Evolutionary conservation across 2,888 invertebrate genomes (phyloP).

Genomic region (Cryptus viduatorius): DNA sequence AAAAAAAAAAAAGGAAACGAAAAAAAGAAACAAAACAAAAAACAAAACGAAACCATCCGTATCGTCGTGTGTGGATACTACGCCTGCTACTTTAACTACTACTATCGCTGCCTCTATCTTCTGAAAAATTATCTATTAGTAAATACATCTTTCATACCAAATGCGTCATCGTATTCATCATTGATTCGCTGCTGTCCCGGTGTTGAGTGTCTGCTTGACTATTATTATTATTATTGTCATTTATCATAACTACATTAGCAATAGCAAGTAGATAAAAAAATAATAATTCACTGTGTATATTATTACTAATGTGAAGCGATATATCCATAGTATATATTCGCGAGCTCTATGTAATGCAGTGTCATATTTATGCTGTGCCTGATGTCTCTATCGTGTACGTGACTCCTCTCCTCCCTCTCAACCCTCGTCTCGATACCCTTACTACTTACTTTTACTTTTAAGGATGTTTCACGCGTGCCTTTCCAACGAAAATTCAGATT

Average conservation of each 20-base stretch:
- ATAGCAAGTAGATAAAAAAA: slow-evolving; percentile 62
- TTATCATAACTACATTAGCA: slow-evolving; percentile 64
- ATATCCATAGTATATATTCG: slow-evolving; percentile 52
- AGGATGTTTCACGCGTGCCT: not conserved
- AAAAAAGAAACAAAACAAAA: not conserved
- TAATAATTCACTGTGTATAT: slow-evolving; percentile 34
- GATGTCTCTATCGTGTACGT: slow-evolving; percentile 66
- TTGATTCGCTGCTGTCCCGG: slow-evolving; percentile 69
- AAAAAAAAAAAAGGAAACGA: not conserved
- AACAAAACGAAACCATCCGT: slow-evolving; percentile 32
- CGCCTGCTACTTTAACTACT: slow-evolving; percentile 53
- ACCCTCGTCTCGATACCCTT: slow-evolving; percentile 4
- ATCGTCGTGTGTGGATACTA: slow-evolving; percentile 50
- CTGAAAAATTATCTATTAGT: slow-evolving; percentile 48
- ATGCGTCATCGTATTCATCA: slow-evolving; percentile 57
- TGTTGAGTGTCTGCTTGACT: slow-evolving; percentile 72
- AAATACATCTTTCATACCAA: slow-evolving; percentile 17
- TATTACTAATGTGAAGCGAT: slow-evolving; percentile 43
- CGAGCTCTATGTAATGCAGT: slow-evolving; percentile 72
- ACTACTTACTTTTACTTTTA: slow-evolving; percentile 25
- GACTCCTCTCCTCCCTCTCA: slow-evolving; percentile 37
- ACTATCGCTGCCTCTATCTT: slow-evolving; percentile 29
- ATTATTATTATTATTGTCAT: slow-evolving; percentile 45
- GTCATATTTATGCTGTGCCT: slow-evolving; percentile 74
- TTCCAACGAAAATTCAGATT: too few relatives aligned